Evolutionary conservation across 2,113 vertebrate genomes (phyloP), one percentile per base, ranked within the genome.

Genomic region (Eulacestoma nigropectus): DNA sequence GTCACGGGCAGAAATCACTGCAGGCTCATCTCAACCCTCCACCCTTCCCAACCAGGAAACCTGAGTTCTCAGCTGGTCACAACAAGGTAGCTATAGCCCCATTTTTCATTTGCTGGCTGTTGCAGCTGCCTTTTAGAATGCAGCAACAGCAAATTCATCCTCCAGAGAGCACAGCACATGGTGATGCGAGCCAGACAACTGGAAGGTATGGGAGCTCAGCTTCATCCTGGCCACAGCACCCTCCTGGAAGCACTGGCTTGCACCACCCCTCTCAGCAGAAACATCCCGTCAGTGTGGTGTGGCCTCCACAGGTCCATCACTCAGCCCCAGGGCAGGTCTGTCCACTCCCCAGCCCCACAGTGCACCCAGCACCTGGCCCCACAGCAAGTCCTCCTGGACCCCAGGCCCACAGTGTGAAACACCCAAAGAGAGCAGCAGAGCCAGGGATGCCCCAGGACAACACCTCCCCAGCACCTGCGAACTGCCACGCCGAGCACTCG

Each of bases 231-330:
- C 55, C 10, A 1, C 52, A 33, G 22, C 39, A n/a, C 8, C 13
- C 32, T 56, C 29, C 16, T 16, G 41, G 27, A 56, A 77, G 81
- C 64, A 2, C 46, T 2, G 7, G 20, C 70, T 33, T 0, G 0
- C 7, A 2, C 23, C 56, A 14, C 5, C 50, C 50, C 29, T 7
- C 56, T 9, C 73, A 20, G 57, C 68, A 67, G 50, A 29, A 35
- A 42, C 0, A 0, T 16, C 41, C 59, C 7, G 1, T 21, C 69
- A 22, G 15, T 1, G 4, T 22, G 47, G 25, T 7, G n/a, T 19
- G 87, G 41, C 30, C 55, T 62, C 39, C 47, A 22, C 25, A 26
- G n/a, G 21, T 19, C n/a, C 55, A 19, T 27, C 63, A 7, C 46
- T 9, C 55, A 32, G 47, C 14, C 52, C 87, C 53, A 46, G 6